Conservation (phyloP, 1,140 invertebrate genomes). For the Pseudomyrmex sp. region DNA sequence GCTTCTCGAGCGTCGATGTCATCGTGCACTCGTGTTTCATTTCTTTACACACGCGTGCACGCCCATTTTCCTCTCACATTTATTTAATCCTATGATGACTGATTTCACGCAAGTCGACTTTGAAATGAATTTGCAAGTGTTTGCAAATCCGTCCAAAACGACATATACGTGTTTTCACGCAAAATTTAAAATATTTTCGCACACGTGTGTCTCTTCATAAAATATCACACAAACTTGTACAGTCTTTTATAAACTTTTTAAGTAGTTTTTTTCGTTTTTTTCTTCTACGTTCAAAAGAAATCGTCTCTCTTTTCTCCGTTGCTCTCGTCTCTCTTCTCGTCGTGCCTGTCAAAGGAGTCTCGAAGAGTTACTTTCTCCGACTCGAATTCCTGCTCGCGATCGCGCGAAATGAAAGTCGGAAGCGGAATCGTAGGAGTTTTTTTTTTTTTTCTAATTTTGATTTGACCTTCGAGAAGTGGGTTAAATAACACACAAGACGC, state of each 20-base stretch:
- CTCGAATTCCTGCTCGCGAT: slow-evolving; percentile 70
- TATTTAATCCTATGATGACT: slow-evolving; percentile 33
- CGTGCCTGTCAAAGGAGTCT: slow-evolving; percentile 18
- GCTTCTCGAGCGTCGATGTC: slow-evolving; percentile 56
- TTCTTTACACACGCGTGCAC: slow-evolving; percentile 21
- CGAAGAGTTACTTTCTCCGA: slow-evolving; percentile 76
- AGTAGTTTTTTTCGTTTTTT: slow-evolving; percentile 1
- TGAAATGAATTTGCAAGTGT: background rate
- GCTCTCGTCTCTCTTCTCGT: slow-evolving; percentile 1
- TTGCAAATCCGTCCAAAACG: background rate
- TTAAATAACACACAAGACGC: slow-evolving; percentile 64
- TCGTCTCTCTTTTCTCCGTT: slow-evolving; percentile 41
- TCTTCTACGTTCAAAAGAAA: slow-evolving; percentile 27
- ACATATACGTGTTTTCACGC: no score
- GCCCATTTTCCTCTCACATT: background rate
- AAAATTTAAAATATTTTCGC: background rate
- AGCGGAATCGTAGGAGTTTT: slow-evolving; percentile 71
- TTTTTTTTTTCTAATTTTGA: slow-evolving; percentile 75
- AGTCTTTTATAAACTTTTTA: background rate
- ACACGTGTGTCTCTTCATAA: background rate
- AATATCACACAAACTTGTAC: background rate
- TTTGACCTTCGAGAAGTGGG: slow-evolving; percentile 73
- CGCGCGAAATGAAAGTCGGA: slow-evolving; percentile 74
- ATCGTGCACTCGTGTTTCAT: slow-evolving; percentile 18
- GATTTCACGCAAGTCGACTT: slow-evolving; percentile 1